Base-by-base conservation (phyloP, 2,888 invertebrate genomes). In the Buathra laborator region DNA sequence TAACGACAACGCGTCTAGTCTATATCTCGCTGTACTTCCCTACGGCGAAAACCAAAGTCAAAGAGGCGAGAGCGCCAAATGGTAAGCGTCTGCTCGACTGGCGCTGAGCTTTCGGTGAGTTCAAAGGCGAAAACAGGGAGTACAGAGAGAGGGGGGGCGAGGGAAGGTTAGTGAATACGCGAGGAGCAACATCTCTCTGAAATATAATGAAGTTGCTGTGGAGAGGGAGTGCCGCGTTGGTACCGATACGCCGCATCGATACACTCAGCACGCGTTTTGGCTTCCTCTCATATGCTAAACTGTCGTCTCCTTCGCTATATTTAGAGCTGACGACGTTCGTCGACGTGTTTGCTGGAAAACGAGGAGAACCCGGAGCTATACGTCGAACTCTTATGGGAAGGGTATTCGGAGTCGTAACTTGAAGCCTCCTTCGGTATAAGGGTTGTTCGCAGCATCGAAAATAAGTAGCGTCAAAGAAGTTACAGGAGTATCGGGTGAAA, bases 191-290 rank as follows among this genome's bases (percentile, higher is more conserved):
- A 78, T 76, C 81, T 86, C 81, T 78, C 78, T 84, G 75, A 59
- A 78, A 78, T 85, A 79, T 82, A 85, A 82, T 85, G 78, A 84
- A 84, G 81, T 78, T 75, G 84, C 68, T n/a, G 51, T 46, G 32
- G 43, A 43, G 72, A 24, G 64, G 67, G 53, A 77, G 43, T n/a
- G n/a, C n/a, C 16, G 12, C 53, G 68, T 37, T 37, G 37, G 37
- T 37, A 37, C 71, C 48, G 51, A 66, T 79, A 70, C 64, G 24
- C 44, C 62, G 71, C 59, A 72, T 77, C 77, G 81, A 68, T 71
- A 62, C 64, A 80, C 84, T 48, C 76, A 71, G 32, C 72, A 66
- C 44, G 59, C 29, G 19, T 37, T 74, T 32, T 74, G 12, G 43
- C 62, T 37, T 56, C 72, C 72, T 44, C 72, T 16, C 68, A 12